Conservation (phyloP, 2,888 invertebrate species). For the Metallyticus violacea region DNA sequence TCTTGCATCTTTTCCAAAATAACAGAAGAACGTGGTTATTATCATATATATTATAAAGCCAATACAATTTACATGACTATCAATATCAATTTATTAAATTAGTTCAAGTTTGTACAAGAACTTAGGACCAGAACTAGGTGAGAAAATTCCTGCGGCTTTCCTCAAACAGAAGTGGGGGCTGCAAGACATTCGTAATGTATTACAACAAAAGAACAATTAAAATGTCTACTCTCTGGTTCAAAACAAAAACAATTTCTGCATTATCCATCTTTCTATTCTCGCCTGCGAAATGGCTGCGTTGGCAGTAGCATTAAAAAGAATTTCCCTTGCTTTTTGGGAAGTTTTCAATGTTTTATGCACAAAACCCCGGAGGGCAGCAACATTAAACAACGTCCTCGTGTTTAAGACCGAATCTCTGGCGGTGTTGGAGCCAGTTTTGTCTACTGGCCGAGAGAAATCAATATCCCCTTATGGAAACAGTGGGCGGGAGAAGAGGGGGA, state of each 20-base stretch:
- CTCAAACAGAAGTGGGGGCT: no score
- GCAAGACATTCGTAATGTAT: no score
- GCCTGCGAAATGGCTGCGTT: background rate
- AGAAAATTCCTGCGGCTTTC: no score
- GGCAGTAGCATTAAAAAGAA: background rate
- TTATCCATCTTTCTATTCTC: background rate
- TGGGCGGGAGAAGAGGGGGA: background rate
- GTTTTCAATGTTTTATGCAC: background rate
- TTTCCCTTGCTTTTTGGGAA: no score
- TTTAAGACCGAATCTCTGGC: background rate
- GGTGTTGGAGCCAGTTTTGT: background rate
- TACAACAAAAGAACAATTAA: background rate
- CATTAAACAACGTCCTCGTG: background rate
- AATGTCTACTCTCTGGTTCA: background rate
- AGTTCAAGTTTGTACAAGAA: no score
- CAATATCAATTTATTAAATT: no score
- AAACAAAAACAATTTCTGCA: background rate
- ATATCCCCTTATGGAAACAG: background rate
- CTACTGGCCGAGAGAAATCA: slow-evolving; percentile 6
- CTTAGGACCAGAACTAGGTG: no score
- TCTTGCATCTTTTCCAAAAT: no score
- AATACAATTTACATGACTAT: no score
- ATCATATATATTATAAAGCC: no score
- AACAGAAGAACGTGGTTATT: no score
- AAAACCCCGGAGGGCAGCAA: background rate